Percentiles rank a stretch among this genome's conserved stretches.
These are phyloP conservation scores for Apamea sordens DNA, from an alignment of 2,888 invertebrate species.

Conservation along the genomic window DNA sequence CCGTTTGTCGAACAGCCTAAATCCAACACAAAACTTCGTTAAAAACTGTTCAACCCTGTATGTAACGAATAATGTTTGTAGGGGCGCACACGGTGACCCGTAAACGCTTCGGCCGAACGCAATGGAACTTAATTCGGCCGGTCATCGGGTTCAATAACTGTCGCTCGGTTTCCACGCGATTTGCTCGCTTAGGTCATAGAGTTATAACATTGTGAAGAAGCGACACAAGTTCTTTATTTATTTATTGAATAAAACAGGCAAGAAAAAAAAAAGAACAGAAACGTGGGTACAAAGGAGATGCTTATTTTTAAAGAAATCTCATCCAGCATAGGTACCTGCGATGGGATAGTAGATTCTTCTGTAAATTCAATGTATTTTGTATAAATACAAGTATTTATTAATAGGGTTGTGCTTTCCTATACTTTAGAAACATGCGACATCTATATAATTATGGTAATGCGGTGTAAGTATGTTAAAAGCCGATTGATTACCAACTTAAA, in stretches of 20 bases:
- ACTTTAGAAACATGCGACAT: background rate
- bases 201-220: slow-evolving; percentile 2
- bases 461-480: too few relatives aligned
- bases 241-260: too few relatives aligned
- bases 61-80: slow-evolving; percentile 61
- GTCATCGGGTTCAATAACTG: slow-evolving; percentile 77
- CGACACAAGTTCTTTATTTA: background rate
- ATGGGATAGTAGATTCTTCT: too few relatives aligned
- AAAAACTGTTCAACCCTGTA: slow-evolving; percentile 36
- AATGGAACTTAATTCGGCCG: slow-evolving; percentile 75
- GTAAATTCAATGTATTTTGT: background rate
- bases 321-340: too few relatives aligned
- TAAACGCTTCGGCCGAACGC: slow-evolving; percentile 66
- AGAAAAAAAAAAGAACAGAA: too few relatives aligned
- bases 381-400: background rate
- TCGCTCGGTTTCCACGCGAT: slow-evolving; percentile 76
- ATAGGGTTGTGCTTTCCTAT: background rate
- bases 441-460: background rate
- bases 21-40: slow-evolving; percentile 24
- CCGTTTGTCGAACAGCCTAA: background rate
- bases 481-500: too few relatives aligned
- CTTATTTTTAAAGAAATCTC: too few relatives aligned
- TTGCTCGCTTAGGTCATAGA: slow-evolving; percentile 61
- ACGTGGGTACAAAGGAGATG: too few relatives aligned
- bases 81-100: slow-evolving; percentile 64